These are phyloP conservation scores for Pomphorhynchus laevis DNA, from an alignment of 1,140 invertebrate genomes.

Conservation along the genomic window DNA sequence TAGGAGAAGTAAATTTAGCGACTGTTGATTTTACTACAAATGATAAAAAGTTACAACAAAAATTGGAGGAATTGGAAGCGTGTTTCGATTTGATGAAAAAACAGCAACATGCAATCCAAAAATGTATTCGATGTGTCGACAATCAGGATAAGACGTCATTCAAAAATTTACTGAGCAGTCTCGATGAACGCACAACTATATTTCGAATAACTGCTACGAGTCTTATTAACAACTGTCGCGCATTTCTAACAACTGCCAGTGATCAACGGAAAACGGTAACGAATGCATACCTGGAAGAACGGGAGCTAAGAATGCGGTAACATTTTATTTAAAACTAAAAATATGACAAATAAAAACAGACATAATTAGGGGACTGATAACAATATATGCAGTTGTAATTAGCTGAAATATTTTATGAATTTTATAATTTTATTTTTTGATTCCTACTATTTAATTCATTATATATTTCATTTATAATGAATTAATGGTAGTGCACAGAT, in stretches of 20 bases:
- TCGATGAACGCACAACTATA: constrained; percentile 51
- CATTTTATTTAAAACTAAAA: too few species aligned
- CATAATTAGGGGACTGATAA: too few species aligned
- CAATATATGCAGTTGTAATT: too few species aligned
- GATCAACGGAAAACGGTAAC: constrained; percentile 53
- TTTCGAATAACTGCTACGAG: constrained; percentile 66
- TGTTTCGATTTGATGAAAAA: neutral
- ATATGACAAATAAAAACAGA: too few species aligned
- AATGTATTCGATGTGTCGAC: too few species aligned
- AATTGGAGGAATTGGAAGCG: neutral
- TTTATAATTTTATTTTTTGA: too few species aligned
- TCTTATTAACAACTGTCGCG: constrained; percentile 63
- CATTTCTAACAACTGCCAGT: constrained; percentile 49
- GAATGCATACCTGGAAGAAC: constrained; percentile 53
- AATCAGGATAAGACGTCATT: constrained; percentile 13
- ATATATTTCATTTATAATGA: too few species aligned
- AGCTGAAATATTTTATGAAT: too few species aligned
- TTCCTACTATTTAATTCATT: too few species aligned
- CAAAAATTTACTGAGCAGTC: constrained; percentile 43
- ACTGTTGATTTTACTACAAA: constrained; percentile 1
- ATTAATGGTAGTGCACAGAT: too few species aligned
- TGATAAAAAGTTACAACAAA: neutral
- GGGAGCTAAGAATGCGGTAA: constrained; percentile 43
- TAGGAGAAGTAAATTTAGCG: neutral
- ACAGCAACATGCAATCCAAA: too few species aligned